A percentile compares a stretch with the other conserved stretches of the same genome.
These are phyloP conservation scores for Scaptomyza graminum DNA, from an alignment of 1,140 invertebrate genomes.

Conservation along the genomic window DNA sequence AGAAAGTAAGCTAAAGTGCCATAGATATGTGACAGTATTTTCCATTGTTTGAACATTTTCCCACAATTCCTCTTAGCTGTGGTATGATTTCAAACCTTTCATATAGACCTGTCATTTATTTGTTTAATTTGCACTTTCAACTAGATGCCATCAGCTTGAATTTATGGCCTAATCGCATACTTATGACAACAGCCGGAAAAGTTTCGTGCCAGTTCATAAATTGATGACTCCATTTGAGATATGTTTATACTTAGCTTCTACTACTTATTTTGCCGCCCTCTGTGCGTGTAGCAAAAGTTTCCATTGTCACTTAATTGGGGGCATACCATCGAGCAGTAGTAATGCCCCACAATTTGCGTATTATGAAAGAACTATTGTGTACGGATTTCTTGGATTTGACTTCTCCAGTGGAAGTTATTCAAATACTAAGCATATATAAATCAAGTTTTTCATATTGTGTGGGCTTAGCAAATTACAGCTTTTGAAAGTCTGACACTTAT, in stretches of 20 bases:
- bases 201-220: constrained; percentile 28
- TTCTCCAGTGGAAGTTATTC: not conserved
- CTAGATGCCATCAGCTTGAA: constrained; percentile 36
- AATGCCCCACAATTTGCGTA: constrained; percentile 40
- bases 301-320: constrained; percentile 71
- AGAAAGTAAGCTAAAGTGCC: constrained; percentile 50
- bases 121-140: constrained; percentile 29
- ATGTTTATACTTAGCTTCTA: not conserved
- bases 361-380: constrained; percentile 40
- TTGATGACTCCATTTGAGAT: constrained; percentile 18
- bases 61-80: not conserved
- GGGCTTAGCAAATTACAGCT: constrained; percentile 15
- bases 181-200: constrained; percentile 24
- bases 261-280: not conserved
- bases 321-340: constrained; percentile 43
- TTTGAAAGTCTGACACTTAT: not conserved
- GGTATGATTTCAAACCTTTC: constrained; percentile 14
- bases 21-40: constrained; percentile 18
- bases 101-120: not conserved
- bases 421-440: not conserved
- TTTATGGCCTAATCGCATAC: constrained; percentile 38
- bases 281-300: constrained; percentile 40
- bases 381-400: constrained; percentile 30
- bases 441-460: not conserved
- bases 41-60: constrained; percentile 8